phyloP scores from a whole-genome alignment of 2,113 vertebrate genomes.

The Microcebus ravelobensis region DNA sequence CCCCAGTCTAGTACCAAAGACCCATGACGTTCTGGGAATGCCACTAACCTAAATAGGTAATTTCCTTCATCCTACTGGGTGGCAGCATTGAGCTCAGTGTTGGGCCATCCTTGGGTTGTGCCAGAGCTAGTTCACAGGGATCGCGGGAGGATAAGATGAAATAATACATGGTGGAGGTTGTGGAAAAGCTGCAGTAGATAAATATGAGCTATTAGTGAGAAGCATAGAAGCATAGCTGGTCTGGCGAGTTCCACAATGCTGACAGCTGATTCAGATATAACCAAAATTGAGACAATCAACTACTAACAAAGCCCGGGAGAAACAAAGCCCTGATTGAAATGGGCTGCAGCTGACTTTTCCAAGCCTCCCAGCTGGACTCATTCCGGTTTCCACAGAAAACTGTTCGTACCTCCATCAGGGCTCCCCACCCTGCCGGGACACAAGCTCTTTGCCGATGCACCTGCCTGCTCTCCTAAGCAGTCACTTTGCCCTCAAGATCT shows the following conservation, averaged over 20 bases:
- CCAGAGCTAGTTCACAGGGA: not conserved
- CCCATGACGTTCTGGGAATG: constrained; percentile 24
- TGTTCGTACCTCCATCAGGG: not conserved
- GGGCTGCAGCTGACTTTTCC: constrained; percentile 70
- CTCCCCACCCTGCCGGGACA: constrained; percentile 4
- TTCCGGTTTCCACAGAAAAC: constrained; percentile 44
- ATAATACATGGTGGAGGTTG: constrained; percentile 50
- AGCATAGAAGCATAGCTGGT: constrained; percentile 33
- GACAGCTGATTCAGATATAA: constrained; percentile 70
- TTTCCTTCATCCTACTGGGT: constrained; percentile 24
- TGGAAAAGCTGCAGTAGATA: constrained; percentile 39
- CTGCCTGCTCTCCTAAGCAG: not conserved
- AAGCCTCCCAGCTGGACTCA: constrained; percentile 66
- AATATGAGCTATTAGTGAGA: constrained; percentile 62
- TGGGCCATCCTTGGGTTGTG: not conserved
- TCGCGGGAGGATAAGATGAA: constrained; percentile 34
- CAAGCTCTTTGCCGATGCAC: not conserved
- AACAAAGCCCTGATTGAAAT: constrained; percentile 71
- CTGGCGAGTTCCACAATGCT: constrained; percentile 58
- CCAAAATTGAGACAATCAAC: constrained; percentile 73
- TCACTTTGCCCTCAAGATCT: not conserved
- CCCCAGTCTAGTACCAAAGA: not conserved
- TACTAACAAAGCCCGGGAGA: constrained; percentile 61
- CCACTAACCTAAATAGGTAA: constrained; percentile 41
- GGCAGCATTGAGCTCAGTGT: not conserved